phyloP scores from a whole-genome alignment of 2,888 invertebrate species.

The Polietes domitor region DNA sequence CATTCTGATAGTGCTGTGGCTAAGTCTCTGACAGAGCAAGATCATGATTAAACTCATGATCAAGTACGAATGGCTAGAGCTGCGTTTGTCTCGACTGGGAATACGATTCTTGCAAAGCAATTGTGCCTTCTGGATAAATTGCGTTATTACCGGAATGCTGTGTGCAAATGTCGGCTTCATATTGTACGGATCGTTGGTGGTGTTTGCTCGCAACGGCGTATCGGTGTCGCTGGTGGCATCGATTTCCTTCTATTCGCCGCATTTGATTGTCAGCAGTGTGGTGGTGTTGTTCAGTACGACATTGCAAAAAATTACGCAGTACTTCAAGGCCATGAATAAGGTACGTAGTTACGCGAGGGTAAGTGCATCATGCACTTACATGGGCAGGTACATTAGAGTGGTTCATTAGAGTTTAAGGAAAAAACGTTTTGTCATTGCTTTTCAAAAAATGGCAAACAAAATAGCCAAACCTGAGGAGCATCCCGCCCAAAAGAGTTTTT shows the following conservation, averaged over 20 bases:
- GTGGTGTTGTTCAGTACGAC: conserved; percentile 71
- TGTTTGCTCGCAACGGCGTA: conserved; percentile 64
- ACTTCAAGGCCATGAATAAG: conserved; percentile 74
- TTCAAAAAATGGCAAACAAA: too few species aligned
- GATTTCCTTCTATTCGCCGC: conserved; percentile 74
- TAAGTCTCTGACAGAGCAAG: conserved; percentile 66
- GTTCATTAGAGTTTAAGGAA: too few species aligned
- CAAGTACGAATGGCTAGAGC: conserved; percentile 69
- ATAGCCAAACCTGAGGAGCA: too few species aligned
- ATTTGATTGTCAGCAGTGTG: conserved; percentile 73
- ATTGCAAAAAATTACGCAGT: conserved; percentile 70
- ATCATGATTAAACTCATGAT: conserved; percentile 67
- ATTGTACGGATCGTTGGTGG: conserved; percentile 64
- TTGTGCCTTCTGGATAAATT: conserved; percentile 66
- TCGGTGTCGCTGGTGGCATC: conserved; percentile 63
- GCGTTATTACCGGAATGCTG: conserved; percentile 54
- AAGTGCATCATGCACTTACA: too few species aligned
- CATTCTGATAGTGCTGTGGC: conserved; percentile 67
- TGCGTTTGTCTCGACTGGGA: conserved; percentile 71
- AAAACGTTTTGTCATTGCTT: too few species aligned
- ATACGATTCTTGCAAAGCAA: conserved; percentile 69
- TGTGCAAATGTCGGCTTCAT: conserved; percentile 66
- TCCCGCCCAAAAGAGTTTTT: too few species aligned
- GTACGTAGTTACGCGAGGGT: too few species aligned
- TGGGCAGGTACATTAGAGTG: too few species aligned